Evolutionary conservation across 2,888 invertebrate species (phyloP).

Genomic region (Drosophila prolongata): DNA sequence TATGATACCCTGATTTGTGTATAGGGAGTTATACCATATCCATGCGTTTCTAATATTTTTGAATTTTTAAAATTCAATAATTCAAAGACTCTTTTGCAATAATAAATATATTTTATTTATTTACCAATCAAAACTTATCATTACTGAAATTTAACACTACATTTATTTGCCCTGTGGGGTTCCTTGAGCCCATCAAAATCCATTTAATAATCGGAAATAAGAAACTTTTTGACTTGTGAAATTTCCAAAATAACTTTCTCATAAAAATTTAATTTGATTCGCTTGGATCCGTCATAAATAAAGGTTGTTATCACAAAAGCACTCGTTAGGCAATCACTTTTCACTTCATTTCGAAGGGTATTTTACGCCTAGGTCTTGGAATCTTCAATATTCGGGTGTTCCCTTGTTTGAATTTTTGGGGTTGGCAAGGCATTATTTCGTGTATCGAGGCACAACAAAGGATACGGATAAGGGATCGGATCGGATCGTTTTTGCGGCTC

Average conservation of each 20-base stretch:
- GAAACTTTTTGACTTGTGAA: constrained; percentile 14
- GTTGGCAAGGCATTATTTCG: constrained; percentile 25
- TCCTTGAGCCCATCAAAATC: neutral
- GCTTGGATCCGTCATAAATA: constrained; percentile 2
- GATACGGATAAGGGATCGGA: constrained; percentile 37
- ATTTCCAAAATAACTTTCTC: constrained; percentile 4
- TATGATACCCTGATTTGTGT: constrained; percentile 38
- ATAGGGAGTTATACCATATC: no score
- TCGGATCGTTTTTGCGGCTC: constrained; percentile 46
- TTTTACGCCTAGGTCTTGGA: constrained; percentile 29
- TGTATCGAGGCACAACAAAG: constrained; percentile 26
- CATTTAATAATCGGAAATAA: constrained; percentile 1
- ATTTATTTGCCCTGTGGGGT: neutral
- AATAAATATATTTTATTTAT: no score
- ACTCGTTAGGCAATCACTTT: constrained; percentile 31
- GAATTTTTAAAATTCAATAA: no score
- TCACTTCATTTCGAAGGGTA: constrained; percentile 25
- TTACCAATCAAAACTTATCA: no score
- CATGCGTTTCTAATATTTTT: no score
- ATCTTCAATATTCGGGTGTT: constrained; percentile 55
- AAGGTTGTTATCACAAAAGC: constrained; percentile 11
- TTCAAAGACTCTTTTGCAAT: no score
- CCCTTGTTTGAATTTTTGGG: constrained; percentile 26
- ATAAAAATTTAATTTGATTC: constrained; percentile 20
- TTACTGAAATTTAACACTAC: neutral